Conservation (phyloP, 2,797 vertebrate species). For the Myotis daubentonii region DNA sequence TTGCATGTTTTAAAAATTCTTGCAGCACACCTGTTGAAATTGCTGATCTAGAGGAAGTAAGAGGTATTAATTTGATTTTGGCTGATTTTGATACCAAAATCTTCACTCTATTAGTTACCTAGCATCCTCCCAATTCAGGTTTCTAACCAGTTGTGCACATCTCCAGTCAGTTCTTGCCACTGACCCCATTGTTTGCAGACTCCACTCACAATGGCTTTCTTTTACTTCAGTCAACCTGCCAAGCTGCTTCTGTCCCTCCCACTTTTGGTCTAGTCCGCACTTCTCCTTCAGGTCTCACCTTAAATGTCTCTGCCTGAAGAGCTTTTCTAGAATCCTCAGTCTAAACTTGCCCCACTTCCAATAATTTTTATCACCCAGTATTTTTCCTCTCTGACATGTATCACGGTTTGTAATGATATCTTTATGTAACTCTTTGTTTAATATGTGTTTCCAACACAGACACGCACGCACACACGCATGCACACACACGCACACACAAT, state of each 20-base stretch:
- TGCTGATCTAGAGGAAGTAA: background rate
- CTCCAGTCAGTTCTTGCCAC: background rate
- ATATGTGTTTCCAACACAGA: background rate
- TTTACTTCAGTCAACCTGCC: background rate
- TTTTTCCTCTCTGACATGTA: slow-evolving; percentile 6
- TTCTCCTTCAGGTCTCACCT: background rate
- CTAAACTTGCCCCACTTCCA: background rate
- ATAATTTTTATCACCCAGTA: background rate
- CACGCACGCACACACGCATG: background rate
- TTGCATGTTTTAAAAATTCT: background rate
- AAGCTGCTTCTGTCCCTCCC: background rate
- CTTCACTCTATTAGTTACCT: background rate
- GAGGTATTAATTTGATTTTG: background rate
- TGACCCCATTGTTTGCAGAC: background rate
- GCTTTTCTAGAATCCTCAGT: background rate
- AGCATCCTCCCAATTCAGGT: background rate
- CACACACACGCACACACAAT: background rate
- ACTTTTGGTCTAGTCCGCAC: background rate
- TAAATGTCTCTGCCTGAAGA: background rate
- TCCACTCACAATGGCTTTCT: background rate
- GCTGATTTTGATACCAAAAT: background rate
- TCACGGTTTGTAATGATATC: background rate
- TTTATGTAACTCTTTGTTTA: background rate
- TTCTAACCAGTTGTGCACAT: background rate
- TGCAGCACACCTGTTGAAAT: background rate